Base-by-base conservation (phyloP, 2,888 invertebrate genomes). In the Chirona hameri region DNA sequence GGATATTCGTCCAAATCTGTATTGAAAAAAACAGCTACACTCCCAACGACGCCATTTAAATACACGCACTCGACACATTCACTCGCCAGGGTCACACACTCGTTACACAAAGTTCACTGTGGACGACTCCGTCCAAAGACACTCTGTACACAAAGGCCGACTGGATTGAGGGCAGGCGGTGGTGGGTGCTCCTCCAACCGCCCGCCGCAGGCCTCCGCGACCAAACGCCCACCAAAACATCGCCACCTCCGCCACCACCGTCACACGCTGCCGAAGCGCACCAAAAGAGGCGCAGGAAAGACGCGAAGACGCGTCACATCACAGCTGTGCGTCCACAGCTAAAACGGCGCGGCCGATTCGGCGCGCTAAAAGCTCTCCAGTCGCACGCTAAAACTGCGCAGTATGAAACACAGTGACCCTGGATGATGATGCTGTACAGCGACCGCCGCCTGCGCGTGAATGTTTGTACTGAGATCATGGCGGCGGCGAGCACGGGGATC, bases 381-480 rank as follows among this genome's bases (percentile, higher is more conserved):
- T 72, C 31, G 72, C 72, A 31, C 27, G 10, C 5, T 72, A 72
- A 72, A 72, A 29, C 31, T 12, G 15, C 72, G 72, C 29, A 29
- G 31, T 52, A 52, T 52, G 52, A 52, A 52, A 52, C 52, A 15
- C 52, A 18, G 52, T 52, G 52, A 52, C 52, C 52, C 52, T 29
- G 10, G 72, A 72, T 31, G 72, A 72, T 27, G 72, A 72, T 72
- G 72, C 72, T 72, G 72, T 72, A 72, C 72, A 72, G 31, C 18
- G 72, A 27, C 31, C 72, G 72, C n/a, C 69, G 69, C 29, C 69
- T 14, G 21, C 82, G 69, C 52, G 52, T 12, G 12, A 52, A 52
- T 52, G 82, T 82, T 83, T 83, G 83, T 83, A 80, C 69, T 80
- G 82, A 82, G 82, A 80, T 83, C 83, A 79, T 46, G 83, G 79